Evolutionary conservation across 1,140 invertebrate genomes (phyloP).

Genomic region (Drosophila ananassae): DNA sequence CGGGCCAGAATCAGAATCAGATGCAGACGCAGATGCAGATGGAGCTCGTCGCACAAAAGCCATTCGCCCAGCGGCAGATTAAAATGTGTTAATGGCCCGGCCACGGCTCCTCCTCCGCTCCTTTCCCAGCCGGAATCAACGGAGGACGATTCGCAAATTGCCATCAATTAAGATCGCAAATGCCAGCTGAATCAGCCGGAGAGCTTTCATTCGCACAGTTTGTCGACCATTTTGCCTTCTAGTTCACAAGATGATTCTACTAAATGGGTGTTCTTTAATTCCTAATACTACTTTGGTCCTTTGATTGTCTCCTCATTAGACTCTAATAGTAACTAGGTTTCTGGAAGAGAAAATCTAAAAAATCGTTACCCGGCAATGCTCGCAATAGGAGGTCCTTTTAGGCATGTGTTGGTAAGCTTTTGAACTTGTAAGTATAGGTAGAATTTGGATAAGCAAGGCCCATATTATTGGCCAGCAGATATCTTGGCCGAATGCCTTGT

Average conservation of each 20-base stretch:
- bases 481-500: slow-evolving; percentile 50
- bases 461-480: neutral
- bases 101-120: neutral
- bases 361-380: no score
- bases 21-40: slow-evolving; percentile 24
- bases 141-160: slow-evolving; percentile 57
- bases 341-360: no score
- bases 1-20: slow-evolving; percentile 1
- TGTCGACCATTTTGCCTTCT: slow-evolving; percentile 13
- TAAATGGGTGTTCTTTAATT: no score
- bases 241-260: no score
- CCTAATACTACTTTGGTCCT: no score
- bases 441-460: slow-evolving; percentile 22
- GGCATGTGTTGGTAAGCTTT: no score
- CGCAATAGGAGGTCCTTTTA: no score
- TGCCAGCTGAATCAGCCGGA: slow-evolving; percentile 39
- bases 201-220: slow-evolving; percentile 28
- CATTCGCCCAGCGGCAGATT: slow-evolving; percentile 74
- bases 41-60: slow-evolving; percentile 64
- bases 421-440: no score
- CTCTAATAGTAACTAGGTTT: no score
- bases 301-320: no score
- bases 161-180: slow-evolving; percentile 77
- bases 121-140: no score
- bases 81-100: slow-evolving; percentile 78